Evolutionary conservation across 2,888 invertebrate species (phyloP), one percentile per base, ranked within the genome.

Genomic region (Sminthurides aquaticus): DNA sequence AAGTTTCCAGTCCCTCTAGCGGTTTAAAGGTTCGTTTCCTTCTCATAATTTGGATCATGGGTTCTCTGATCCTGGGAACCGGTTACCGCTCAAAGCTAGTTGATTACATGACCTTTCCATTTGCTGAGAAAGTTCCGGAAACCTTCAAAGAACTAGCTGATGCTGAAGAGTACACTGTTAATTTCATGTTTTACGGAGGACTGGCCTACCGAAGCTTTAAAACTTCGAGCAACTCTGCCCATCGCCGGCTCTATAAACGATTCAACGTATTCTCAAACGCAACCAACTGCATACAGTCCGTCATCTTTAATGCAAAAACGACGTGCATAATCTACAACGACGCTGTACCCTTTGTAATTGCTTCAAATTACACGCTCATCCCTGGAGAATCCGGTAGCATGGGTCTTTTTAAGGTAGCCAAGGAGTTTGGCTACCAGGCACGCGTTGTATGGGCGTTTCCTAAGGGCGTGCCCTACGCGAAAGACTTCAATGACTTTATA

Each of bases 41-140:
- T 15, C 20, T 60, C 2, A n/a, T 63, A 3, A 24, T 65, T 15
- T 69, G 69, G 69, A 29, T 64, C 1, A 52, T 63, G 18, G 55
- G 49, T 11, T 49, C 59, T 25, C 18, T 69, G 22, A 60, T 69
- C 29, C 28, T 69, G 8, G 61, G 63, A 11, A 67, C 67, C 11
- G 69, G 57, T 8, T 69, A 69, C 61, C 56, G 58, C 1, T 69
- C 69, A 2, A 62, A 65, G 49, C 55, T 69, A 1, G 67, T 69
- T 0, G 27, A 59, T 1, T 63, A 56, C 34, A 27, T 69, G 2
- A 65, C 67, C 3, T 69, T 69, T 56, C 69, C 69, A 3, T 65
- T 43, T 22, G 20, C 49, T 1, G 60, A 65, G 25, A 56, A 60
- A 1, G 56, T 57, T 2, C 69, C 69, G 0, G 62, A 63, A 8